Base-by-base conservation (phyloP, 2,113 vertebrate species). In the Aptenodytes patagonicus region DNA sequence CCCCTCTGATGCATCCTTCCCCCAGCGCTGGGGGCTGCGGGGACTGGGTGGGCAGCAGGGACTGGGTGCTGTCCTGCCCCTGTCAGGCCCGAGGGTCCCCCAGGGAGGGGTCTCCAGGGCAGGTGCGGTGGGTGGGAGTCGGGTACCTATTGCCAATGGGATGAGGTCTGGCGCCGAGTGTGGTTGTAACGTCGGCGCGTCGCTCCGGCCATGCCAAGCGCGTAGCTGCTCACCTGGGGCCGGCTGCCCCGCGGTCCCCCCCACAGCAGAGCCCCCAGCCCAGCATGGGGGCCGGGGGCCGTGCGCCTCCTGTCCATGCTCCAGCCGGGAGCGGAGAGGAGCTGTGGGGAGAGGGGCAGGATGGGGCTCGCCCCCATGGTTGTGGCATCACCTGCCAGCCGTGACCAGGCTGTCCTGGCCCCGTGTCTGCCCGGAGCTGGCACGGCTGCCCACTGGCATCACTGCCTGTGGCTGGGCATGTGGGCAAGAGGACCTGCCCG, bases 121-220 rank as follows among this genome's bases (percentile, higher is more conserved):
- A 3, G 66, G 83, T 65, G 83, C 32, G 1, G 71, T 55, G 89
- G 80, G 84, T 76, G 69, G 92, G 89, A 46, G 51, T 95, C 13
- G 3, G 91, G 91, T 92, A 93, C 90, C 64, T 96, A 93, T 93
- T 95, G 96, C 89, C 73, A 61, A 94, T 91, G 94, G 94, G 85
- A 95, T 95, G 95, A 90, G 83, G 81, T 88, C 91, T 73, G 84
- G 71, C 73, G 31, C 86, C 91, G 34, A 91, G 82, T 15, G n/a
- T 28, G 1, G 84, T 20, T 64, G n/a, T 77, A 57, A 9, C 21
- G 15, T 83, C 54, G 52, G 83, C 60, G 61, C 49, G 1, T 87
- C 47, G 17, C 75, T 95, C 86, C 40, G 79, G 94, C 84, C 91
- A 90, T 92, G 91, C 95, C 96, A 96, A 96, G 95, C 47, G 16